Evolutionary conservation across 1,140 invertebrate species (phyloP).

Genomic region (Rhynchophorus ferrugineus): DNA sequence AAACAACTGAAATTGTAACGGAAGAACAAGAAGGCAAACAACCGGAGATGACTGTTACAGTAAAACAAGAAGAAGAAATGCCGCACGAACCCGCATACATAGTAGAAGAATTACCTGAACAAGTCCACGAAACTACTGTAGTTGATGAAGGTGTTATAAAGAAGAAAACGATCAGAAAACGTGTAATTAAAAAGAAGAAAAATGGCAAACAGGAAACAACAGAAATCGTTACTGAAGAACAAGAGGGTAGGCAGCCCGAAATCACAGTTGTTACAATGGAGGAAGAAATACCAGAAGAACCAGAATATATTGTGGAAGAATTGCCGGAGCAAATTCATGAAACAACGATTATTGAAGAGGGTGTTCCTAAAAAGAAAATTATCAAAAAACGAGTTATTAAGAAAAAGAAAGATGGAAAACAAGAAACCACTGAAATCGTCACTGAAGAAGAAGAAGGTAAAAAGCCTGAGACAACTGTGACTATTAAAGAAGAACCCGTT

Average conservation of each 20-base stretch:
- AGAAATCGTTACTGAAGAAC: slow-evolving; percentile 43
- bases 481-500: slow-evolving; percentile 29
- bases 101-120: slow-evolving; percentile 35
- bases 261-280: slow-evolving; percentile 29
- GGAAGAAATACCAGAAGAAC: slow-evolving; percentile 38
- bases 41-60: too few relatives aligned
- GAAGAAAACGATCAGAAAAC: slow-evolving; percentile 32
- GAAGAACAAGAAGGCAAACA: slow-evolving; percentile 38
- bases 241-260: slow-evolving; percentile 38
- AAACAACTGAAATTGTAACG: slow-evolving; percentile 34
- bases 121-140: slow-evolving; percentile 35
- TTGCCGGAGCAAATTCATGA: slow-evolving; percentile 38
- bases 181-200: slow-evolving; percentile 40
- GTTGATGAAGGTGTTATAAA: slow-evolving; percentile 28
- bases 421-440: slow-evolving; percentile 43
- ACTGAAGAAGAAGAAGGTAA: slow-evolving; percentile 43
- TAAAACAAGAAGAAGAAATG: slow-evolving; percentile 18
- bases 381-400: slow-evolving; percentile 40
- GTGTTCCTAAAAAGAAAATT: slow-evolving; percentile 29
- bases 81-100: slow-evolving; percentile 8
- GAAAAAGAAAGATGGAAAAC: slow-evolving; percentile 40
- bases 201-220: slow-evolving; percentile 41
- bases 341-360: slow-evolving; percentile 37
- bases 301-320: slow-evolving; percentile 12
- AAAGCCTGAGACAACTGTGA: slow-evolving; percentile 33